Percentiles rank a stretch among this genome's conserved stretches.
Conservation (phyloP, 1,140 invertebrate species). For the roundworm (Caenorhabditis elegans) region DNA sequence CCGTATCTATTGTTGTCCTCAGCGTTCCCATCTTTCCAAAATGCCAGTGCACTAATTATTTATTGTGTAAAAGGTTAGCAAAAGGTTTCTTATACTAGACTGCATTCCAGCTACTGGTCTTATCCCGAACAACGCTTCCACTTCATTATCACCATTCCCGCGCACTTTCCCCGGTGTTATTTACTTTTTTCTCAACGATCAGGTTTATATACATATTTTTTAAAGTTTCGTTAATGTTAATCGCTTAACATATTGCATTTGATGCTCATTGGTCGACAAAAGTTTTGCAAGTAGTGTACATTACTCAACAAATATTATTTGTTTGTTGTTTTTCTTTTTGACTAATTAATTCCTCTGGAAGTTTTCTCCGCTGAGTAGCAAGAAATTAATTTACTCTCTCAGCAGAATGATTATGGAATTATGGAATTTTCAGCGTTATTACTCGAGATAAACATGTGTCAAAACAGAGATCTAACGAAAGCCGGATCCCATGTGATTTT, state of each 20-base stretch:
- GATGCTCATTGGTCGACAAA: too few relatives aligned
- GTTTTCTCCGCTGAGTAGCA: background rate
- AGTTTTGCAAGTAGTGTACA: too few relatives aligned
- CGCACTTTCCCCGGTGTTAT: background rate
- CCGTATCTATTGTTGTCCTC: too few relatives aligned
- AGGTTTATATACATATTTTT: background rate
- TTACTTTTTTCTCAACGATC: background rate
- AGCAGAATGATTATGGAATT: slow-evolving; percentile 9
- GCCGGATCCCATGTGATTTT: background rate
- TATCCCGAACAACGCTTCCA: background rate
- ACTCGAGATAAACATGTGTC: slow-evolving; percentile 8
- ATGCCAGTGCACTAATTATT: background rate
- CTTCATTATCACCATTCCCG: background rate
- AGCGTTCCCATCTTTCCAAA: background rate
- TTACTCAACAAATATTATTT: background rate
- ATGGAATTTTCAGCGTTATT: background rate
- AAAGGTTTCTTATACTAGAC: background rate
- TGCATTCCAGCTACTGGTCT: background rate
- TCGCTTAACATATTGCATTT: too few relatives aligned
- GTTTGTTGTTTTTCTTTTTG: background rate
- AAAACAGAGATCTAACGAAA: background rate
- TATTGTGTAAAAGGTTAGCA: background rate
- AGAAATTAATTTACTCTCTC: background rate
- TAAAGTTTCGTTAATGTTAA: too few relatives aligned
- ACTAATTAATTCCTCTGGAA: background rate